A percentile compares a stretch with the other conserved stretches of the same genome.
phyloP scores from a whole-genome alignment of 2,888 invertebrate species.

The Heliconius erato region DNA sequence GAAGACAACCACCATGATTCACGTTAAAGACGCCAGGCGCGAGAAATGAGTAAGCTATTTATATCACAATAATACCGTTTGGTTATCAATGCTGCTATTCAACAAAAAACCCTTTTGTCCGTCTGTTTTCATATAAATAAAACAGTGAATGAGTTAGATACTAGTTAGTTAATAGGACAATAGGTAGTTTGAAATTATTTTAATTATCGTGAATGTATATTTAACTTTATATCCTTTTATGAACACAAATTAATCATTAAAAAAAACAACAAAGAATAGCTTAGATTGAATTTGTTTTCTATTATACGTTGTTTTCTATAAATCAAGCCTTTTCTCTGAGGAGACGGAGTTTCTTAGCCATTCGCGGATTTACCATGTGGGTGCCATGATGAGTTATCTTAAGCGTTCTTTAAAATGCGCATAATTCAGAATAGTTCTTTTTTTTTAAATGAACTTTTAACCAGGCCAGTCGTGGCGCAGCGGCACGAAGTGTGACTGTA shows the following conservation, averaged over 20 bases:
- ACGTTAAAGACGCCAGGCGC: constrained; percentile 27
- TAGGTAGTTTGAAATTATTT: background rate
- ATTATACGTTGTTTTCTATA: background rate
- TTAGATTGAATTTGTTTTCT: background rate
- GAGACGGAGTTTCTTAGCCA: background rate
- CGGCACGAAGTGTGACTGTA: no score
- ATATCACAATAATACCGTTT: constrained; percentile 31
- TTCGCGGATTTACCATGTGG: no score
- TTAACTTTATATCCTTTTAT: background rate
- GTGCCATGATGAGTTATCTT: no score
- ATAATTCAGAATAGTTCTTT: background rate
- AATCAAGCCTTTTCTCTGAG: background rate
- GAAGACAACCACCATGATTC: constrained; percentile 41
- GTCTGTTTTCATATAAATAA: background rate
- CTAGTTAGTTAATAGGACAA: background rate
- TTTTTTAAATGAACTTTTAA: no score
- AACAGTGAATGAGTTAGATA: background rate
- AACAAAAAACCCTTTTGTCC: background rate
- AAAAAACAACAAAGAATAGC: background rate
- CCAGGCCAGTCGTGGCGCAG: no score
- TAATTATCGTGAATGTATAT: background rate
- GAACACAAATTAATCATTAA: background rate
- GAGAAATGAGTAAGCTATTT: constrained; percentile 31
- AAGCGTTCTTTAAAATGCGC: background rate
- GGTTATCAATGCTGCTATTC: background rate